Percentiles rank a stretch among this genome's conserved stretches.
phyloP scores from a whole-genome alignment of 2,888 invertebrate genomes.

The Blera fallax region DNA sequence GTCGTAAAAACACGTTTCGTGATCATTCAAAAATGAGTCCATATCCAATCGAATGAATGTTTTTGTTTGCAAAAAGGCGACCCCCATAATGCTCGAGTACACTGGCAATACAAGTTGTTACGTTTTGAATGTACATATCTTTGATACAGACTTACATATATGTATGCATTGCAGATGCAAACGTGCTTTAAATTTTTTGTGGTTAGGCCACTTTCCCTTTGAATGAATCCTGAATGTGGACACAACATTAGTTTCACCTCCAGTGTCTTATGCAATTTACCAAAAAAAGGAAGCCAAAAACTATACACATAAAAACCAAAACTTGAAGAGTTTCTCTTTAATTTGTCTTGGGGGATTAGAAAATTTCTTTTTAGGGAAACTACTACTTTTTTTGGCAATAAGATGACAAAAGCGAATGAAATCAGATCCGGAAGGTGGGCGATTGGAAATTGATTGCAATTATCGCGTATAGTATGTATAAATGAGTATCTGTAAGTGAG shows the following conservation, averaged over 20 bases:
- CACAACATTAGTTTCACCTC: constrained; percentile 30
- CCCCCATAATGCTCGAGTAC: background rate
- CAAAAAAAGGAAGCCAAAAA: constrained; percentile 8
- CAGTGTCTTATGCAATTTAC: constrained; percentile 11
- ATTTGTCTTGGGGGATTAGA: background rate
- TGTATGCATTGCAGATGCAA: constrained; percentile 19
- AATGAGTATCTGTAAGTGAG: background rate
- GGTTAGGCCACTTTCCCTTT: constrained; percentile 41
- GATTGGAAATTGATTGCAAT: background rate
- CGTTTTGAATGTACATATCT: background rate
- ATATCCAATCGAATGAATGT: background rate
- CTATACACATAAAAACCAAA: constrained; percentile 8
- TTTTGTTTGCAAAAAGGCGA: background rate
- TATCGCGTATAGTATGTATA: background rate
- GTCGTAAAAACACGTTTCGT: background rate
- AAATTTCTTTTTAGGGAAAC: constrained; percentile 16
- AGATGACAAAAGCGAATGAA: constrained; percentile 10
- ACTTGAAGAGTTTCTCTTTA: constrained; percentile 20
- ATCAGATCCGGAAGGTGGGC: constrained; percentile 7
- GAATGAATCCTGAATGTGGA: constrained; percentile 36
- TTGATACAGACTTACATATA: background rate
- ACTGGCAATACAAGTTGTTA: background rate
- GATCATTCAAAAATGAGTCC: background rate
- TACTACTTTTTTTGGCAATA: constrained; percentile 1
- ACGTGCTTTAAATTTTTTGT: constrained; percentile 21